A percentile compares a stretch with the other conserved stretches of the same genome.
phyloP scores from a whole-genome alignment of 2,888 invertebrate genomes.

The Antheraea assamensis region DNA sequence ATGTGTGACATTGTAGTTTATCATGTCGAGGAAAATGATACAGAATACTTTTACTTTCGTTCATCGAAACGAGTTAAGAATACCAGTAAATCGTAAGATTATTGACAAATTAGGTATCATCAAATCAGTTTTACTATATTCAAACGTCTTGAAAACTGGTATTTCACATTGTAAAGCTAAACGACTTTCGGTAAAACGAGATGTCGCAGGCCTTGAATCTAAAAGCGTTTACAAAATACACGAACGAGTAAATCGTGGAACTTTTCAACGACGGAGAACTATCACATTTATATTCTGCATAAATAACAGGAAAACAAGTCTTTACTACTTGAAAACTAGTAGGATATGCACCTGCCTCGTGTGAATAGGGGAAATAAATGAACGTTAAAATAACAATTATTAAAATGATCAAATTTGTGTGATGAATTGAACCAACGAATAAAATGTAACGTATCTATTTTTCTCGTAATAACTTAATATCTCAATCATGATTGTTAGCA shows the following conservation, averaged over 20 bases:
- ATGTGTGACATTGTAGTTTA: background rate
- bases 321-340: slow-evolving; percentile 18
- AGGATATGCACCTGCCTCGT: slow-evolving; percentile 19
- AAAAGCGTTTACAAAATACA: slow-evolving; percentile 60
- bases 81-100: slow-evolving; percentile 34
- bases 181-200: slow-evolving; percentile 68
- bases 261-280: slow-evolving; percentile 45
- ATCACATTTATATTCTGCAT: slow-evolving; percentile 55
- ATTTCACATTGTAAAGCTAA: slow-evolving; percentile 66
- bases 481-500: background rate
- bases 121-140: slow-evolving; percentile 47
- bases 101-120: slow-evolving; percentile 44
- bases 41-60: background rate
- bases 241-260: slow-evolving; percentile 45
- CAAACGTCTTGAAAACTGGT: slow-evolving; percentile 50
- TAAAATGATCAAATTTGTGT: background rate
- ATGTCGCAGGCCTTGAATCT: slow-evolving; percentile 72
- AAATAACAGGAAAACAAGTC: slow-evolving; percentile 31
- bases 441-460: background rate
- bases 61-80: background rate
- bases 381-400: slow-evolving; percentile 13
- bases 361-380: background rate
- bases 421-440: background rate
- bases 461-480: background rate
- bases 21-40: background rate